Evolutionary conservation across 1,140 invertebrate genomes (phyloP).

Genomic region (Lordiphosa clarofinis): DNA sequence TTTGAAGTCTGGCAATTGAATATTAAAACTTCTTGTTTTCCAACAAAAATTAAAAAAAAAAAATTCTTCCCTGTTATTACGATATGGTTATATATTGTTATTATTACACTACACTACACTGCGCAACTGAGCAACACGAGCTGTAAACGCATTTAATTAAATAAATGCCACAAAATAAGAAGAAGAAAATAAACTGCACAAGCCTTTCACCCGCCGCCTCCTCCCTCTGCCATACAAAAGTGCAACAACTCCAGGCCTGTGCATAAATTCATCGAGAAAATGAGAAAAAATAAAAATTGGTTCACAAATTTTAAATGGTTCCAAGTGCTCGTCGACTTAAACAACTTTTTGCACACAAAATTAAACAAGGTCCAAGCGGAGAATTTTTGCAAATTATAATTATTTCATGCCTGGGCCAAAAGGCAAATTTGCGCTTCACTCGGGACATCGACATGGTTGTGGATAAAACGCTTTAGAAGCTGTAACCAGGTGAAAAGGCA

Average conservation of each 20-base stretch:
- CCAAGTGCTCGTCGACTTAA: slow-evolving; percentile 39
- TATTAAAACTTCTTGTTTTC: slow-evolving; percentile 39
- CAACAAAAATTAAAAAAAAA: slow-evolving; percentile 10
- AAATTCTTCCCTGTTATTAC: slow-evolving; percentile 8
- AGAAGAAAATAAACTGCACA: not conserved
- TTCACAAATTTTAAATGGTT: slow-evolving; percentile 16
- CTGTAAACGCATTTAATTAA: slow-evolving; percentile 45
- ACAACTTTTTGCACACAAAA: slow-evolving; percentile 52
- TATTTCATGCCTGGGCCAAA: slow-evolving; percentile 56
- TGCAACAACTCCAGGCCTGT: slow-evolving; percentile 24
- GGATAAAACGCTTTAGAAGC: slow-evolving; percentile 53
- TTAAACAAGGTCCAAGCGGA: slow-evolving; percentile 44
- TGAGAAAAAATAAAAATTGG: slow-evolving; percentile 22
- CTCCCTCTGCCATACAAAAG: slow-evolving; percentile 6
- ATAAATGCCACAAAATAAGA: slow-evolving; percentile 49
- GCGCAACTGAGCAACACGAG: slow-evolving; percentile 20
- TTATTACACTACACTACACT: slow-evolving; percentile 46
- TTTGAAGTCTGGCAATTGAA: slow-evolving; percentile 30
- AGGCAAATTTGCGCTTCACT: slow-evolving; percentile 59
- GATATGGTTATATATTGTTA: slow-evolving; percentile 34
- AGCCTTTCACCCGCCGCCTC: not conserved
- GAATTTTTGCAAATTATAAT: slow-evolving; percentile 58
- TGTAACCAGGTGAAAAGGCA: slow-evolving; percentile 17
- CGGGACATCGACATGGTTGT: slow-evolving; percentile 34
- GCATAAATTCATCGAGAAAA: slow-evolving; percentile 12